These are phyloP conservation scores for Epistrophella euchroma DNA, from an alignment of 2,888 invertebrate genomes.

Conservation along the genomic window DNA sequence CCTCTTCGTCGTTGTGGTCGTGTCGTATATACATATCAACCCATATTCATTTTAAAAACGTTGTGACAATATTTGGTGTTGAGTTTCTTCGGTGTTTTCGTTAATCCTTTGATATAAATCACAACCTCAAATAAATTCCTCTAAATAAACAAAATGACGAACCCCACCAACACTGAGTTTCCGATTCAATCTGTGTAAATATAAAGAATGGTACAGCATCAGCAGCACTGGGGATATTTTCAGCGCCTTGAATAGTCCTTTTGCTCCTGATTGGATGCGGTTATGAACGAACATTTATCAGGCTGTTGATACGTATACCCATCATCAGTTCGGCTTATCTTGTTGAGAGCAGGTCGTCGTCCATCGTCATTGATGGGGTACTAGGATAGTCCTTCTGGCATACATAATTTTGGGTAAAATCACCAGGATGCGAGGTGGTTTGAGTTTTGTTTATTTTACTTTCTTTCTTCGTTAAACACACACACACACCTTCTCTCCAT, in stretches of 20 bases:
- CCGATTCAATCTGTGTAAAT: slow-evolving; percentile 44
- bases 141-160: slow-evolving; percentile 63
- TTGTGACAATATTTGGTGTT: slow-evolving; percentile 59
- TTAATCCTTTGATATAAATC: slow-evolving; percentile 74
- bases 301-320: slow-evolving; percentile 51
- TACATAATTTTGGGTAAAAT: slow-evolving; percentile 11
- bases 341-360: not conserved
- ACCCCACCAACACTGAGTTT: slow-evolving; percentile 7
- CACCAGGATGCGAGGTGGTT: slow-evolving; percentile 31
- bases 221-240: not conserved
- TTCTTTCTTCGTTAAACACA: not conserved
- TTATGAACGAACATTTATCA: slow-evolving; percentile 67
- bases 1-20: not conserved
- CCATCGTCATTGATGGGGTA: slow-evolving; percentile 3
- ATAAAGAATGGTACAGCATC: not conserved
- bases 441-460: slow-evolving; percentile 53
- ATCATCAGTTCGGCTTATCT: slow-evolving; percentile 16
- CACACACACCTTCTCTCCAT: not conserved
- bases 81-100: slow-evolving; percentile 57
- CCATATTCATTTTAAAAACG: slow-evolving; percentile 1
- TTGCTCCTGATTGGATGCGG: slow-evolving; percentile 67
- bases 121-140: slow-evolving; percentile 68
- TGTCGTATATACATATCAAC: not conserved
- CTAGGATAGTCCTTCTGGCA: not conserved
- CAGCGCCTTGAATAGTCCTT: slow-evolving; percentile 21